These are phyloP conservation scores for Lasioglossum figueresi DNA, from an alignment of 2,888 invertebrate species.

Conservation along the genomic window DNA sequence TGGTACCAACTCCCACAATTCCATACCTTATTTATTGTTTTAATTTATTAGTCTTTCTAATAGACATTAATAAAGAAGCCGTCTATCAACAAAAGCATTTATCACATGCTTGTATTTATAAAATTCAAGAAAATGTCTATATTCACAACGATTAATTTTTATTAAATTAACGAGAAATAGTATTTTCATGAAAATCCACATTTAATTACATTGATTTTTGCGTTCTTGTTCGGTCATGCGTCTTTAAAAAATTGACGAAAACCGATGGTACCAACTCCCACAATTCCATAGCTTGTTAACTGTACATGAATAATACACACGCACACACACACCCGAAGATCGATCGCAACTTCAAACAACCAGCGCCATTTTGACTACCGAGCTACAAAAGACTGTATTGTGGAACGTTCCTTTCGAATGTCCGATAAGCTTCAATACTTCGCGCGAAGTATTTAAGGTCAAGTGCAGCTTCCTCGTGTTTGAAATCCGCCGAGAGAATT, in stretches of 20 bases:
- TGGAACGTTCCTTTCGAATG: not conserved
- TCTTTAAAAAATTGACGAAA: not conserved
- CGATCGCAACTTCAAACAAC: not conserved
- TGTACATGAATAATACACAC: not conserved
- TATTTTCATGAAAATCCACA: not conserved
- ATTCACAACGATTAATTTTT: not conserved
- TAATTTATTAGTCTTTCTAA: not conserved
- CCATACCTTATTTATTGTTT: too few relatives aligned
- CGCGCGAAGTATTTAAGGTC: not conserved
- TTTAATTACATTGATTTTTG: not conserved
- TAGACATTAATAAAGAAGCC: not conserved
- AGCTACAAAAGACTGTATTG: not conserved
- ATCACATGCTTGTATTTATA: not conserved
- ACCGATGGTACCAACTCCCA: not conserved
- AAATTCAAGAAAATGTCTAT: not conserved
- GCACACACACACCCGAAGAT: too few relatives aligned
- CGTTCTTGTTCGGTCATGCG: not conserved
- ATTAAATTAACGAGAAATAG: not conserved
- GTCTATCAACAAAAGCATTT: not conserved
- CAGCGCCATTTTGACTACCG: not conserved
- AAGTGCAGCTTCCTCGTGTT: not conserved
- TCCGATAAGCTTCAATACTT: not conserved
- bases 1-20: too few relatives aligned
- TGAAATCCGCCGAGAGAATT: not conserved
- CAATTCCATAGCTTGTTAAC: not conserved